Percentiles rank a stretch among this genome's conserved stretches.
Conservation (phyloP, 2,888 invertebrate genomes). For the Colostygia pectinataria region DNA sequence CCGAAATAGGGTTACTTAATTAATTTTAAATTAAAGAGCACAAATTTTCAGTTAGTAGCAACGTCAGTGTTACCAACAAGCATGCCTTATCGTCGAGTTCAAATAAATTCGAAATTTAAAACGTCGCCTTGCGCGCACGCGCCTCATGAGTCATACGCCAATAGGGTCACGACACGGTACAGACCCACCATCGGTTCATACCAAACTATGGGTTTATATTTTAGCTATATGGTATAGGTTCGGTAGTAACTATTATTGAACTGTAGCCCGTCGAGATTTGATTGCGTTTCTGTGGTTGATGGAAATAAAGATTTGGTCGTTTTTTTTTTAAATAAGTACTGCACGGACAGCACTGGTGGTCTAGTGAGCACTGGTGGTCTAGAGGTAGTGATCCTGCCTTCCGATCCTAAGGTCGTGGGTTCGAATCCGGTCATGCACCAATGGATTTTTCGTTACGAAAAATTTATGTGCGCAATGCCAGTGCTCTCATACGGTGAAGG, state of each 20-base stretch:
- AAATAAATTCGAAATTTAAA: conserved; percentile 74
- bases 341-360: no score
- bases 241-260: conserved; percentile 29
- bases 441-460: no score
- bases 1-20: no score
- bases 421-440: no score
- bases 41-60: no score
- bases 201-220: conserved; percentile 9
- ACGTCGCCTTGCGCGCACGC: conserved; percentile 74
- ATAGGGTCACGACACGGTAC: conserved; percentile 76
- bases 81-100: conserved; percentile 66
- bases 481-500: no score
- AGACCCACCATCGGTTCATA: conserved; percentile 19
- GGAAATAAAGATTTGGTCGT: conserved; percentile 49
- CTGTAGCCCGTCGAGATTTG: conserved; percentile 65
- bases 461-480: no score
- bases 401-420: no score
- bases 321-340: neutral
- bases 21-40: no score
- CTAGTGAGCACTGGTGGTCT: no score
- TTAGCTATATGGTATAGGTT: conserved; percentile 41
- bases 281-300: conserved; percentile 57
- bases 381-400: no score
- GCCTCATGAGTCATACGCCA: conserved; percentile 73
- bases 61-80: conserved; percentile 33